phyloP scores from a whole-genome alignment of 2,113 vertebrate species.

The Neolamprologus brichardi region DNA sequence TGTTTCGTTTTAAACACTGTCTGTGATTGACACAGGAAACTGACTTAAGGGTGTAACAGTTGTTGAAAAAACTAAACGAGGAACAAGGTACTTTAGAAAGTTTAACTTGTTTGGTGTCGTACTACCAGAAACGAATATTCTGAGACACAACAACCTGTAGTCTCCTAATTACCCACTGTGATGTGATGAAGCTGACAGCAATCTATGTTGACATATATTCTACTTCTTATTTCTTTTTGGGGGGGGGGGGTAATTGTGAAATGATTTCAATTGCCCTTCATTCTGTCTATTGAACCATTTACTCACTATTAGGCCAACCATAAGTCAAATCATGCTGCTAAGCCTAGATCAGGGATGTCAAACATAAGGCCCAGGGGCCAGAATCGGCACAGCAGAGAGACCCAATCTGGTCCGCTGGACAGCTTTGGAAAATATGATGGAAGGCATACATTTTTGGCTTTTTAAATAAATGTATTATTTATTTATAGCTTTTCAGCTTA shows the following conservation, averaged over 20 bases:
- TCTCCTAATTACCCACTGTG: not conserved
- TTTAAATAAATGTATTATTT: not conserved
- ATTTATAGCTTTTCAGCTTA: not conserved
- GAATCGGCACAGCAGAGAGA: not conserved
- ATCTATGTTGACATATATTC: not conserved
- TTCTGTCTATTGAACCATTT: not conserved
- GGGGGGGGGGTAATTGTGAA: not conserved
- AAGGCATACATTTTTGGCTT: not conserved
- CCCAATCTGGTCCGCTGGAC: fast-evolving
- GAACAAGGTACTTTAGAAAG: not conserved
- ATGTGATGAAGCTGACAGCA: not conserved
- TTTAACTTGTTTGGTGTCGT: not conserved
- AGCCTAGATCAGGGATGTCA: not conserved
- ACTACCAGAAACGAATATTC: not conserved
- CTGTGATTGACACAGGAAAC: not conserved
- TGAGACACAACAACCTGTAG: not conserved
- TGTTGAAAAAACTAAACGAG: not conserved
- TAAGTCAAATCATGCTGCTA: not conserved
- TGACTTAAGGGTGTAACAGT: not conserved
- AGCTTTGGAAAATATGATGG: not conserved
- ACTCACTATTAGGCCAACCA: not conserved
- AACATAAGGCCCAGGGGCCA: not conserved
- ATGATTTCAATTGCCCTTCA: not conserved
- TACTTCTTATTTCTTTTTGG: not conserved
- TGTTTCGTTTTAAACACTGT: not conserved